Conservation (phyloP, 2,888 invertebrate genomes). For the Pyrochroa serraticornis region DNA sequence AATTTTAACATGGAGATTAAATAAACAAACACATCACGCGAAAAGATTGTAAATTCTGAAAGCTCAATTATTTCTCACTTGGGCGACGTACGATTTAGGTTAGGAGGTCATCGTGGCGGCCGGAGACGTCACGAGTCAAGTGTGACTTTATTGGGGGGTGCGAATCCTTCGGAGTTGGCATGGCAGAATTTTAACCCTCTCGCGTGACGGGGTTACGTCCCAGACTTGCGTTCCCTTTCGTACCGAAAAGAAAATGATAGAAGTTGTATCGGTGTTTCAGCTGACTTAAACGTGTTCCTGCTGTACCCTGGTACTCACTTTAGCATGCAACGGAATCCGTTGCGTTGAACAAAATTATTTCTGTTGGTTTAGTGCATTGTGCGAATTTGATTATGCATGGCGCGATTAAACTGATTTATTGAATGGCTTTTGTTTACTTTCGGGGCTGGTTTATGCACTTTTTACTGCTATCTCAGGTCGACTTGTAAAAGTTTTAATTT, state of each 20-base stretch:
- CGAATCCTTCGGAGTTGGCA: not conserved
- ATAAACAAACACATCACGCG: no score
- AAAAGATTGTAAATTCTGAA: no score
- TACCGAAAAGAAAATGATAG: slow-evolving; percentile 11
- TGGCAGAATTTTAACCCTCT: not conserved
- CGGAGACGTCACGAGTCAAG: slow-evolving; percentile 33
- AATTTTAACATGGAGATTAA: no score
- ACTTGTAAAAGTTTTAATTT: no score
- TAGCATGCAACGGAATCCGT: slow-evolving; percentile 19
- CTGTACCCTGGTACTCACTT: slow-evolving; percentile 21
- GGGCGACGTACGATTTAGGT: slow-evolving; percentile 23
- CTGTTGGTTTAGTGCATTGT: slow-evolving; percentile 8
- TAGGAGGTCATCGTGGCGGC: slow-evolving; percentile 36
- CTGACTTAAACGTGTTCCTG: slow-evolving; percentile 11
- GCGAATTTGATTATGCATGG: slow-evolving; percentile 1
- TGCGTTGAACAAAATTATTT: slow-evolving; percentile 1
- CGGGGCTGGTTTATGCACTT: no score
- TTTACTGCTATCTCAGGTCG: no score
- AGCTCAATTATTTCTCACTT: no score
- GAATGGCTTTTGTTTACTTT: no score
- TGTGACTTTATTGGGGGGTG: not conserved
- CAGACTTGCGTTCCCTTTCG: not conserved
- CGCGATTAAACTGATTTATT: not conserved
- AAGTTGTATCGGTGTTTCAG: slow-evolving; percentile 5
- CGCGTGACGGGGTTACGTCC: not conserved